Conservation (phyloP, 1,140 invertebrate genomes). For the Listronotus oregonensis region DNA sequence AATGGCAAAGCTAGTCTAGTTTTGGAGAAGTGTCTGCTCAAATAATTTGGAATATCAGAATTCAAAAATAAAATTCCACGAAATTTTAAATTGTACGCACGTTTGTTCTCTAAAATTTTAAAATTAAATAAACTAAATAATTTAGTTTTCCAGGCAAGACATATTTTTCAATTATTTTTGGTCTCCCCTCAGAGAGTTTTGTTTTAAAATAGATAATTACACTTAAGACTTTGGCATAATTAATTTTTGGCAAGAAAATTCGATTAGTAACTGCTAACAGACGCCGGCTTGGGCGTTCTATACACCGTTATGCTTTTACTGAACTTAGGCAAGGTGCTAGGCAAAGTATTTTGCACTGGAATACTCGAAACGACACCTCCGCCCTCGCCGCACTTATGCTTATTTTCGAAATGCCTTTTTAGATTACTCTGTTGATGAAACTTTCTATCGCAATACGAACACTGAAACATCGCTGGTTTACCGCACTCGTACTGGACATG, state of each 20-base stretch:
- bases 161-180: not conserved
- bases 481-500: conserved; percentile 58
- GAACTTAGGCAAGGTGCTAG: conserved; percentile 40
- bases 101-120: too few relatives aligned
- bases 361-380: not conserved
- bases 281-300: conserved; percentile 34
- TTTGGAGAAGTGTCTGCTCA: too few relatives aligned
- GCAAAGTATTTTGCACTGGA: conserved; percentile 10
- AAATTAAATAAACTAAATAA: too few relatives aligned
- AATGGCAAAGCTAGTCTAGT: too few relatives aligned
- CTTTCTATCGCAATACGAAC: conserved; percentile 57
- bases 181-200: too few relatives aligned
- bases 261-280: conserved; percentile 18
- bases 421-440: conserved; percentile 60
- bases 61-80: too few relatives aligned
- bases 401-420: conserved; percentile 55
- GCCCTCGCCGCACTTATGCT: conserved; percentile 36
- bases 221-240: too few relatives aligned
- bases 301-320: conserved; percentile 48
- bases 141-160: too few relatives aligned
- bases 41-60: too few relatives aligned
- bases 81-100: too few relatives aligned
- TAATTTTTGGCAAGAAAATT: conserved; percentile 10
- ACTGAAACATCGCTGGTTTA: conserved; percentile 57
- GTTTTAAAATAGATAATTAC: too few relatives aligned